Conservation (phyloP, 53 echinoderm and acorn worm genomes). For the Hippasteria phrygiana region DNA sequence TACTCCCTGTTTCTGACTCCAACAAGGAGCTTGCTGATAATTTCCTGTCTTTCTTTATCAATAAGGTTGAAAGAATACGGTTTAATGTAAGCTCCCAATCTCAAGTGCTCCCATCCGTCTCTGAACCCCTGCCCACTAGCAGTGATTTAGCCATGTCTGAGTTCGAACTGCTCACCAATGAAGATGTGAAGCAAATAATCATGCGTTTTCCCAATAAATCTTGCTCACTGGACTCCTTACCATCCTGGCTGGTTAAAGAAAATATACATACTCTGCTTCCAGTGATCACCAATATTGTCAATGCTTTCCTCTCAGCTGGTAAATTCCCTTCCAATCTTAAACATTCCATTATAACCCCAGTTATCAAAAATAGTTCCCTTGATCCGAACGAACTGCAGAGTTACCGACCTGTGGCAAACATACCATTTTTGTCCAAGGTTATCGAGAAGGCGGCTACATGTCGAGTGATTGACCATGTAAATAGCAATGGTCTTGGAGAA, state of each 20-base stretch:
- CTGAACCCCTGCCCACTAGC: not conserved
- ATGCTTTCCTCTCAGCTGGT: not conserved
- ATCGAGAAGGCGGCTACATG: constrained; percentile 9
- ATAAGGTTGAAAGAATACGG: not conserved
- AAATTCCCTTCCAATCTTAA: not conserved
- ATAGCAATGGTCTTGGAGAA: not conserved
- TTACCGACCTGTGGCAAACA: no score
- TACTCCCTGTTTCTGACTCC: not conserved
- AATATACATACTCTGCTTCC: not conserved
- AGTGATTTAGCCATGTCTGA: not conserved
- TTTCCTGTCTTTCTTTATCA: not conserved
- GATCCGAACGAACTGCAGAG: no score
- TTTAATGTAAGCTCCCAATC: not conserved
- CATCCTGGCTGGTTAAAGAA: constrained; percentile 38
- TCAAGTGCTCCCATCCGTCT: not conserved
- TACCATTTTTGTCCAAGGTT: not conserved
- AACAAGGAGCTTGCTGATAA: not conserved
- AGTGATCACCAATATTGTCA: not conserved
- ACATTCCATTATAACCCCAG: not conserved
- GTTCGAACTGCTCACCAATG: not conserved
- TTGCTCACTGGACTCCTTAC: constrained; percentile 19
- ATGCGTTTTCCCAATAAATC: not conserved
- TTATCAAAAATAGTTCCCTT: no score
- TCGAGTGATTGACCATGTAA: not conserved
- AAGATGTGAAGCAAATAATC: not conserved